Conservation (phyloP, 2,888 invertebrate species). For the Helleia helle region DNA sequence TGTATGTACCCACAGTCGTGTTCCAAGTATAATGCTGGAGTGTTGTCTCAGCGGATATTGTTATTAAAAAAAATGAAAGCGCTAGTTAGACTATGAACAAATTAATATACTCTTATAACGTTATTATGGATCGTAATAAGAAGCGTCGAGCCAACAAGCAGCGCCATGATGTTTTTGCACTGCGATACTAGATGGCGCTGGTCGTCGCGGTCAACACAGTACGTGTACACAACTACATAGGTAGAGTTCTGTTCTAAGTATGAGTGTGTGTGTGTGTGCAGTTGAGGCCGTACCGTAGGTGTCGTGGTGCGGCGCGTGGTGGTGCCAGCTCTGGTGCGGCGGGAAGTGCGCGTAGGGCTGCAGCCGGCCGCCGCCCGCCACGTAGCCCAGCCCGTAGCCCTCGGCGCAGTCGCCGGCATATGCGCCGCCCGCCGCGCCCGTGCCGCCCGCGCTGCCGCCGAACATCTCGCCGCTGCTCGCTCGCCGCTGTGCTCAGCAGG, state of each 20-base stretch:
- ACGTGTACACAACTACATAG: too few relatives aligned
- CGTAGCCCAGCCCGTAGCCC: conserved; percentile 55
- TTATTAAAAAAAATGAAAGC: too few relatives aligned
- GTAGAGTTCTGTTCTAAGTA: background rate
- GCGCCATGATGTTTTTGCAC: background rate
- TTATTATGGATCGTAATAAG: too few relatives aligned
- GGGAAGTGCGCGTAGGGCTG: conserved; percentile 66
- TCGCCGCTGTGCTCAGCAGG: background rate
- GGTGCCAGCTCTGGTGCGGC: conserved; percentile 65
- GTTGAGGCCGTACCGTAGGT: conserved; percentile 39
- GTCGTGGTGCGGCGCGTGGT: conserved; percentile 55
- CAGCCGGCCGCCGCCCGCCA: conserved; percentile 44
- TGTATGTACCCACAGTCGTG: too few relatives aligned
- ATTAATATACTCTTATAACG: too few relatives aligned
- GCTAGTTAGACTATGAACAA: too few relatives aligned
- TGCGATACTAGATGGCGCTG: background rate
- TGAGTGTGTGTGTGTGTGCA: background rate
- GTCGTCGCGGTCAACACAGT: conserved; percentile 7
- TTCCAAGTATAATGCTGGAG: too few relatives aligned
- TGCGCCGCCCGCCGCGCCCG: conserved; percentile 36
- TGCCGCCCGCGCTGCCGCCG: conserved; percentile 16
- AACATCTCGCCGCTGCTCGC: conserved; percentile 20
- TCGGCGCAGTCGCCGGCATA: conserved; percentile 40
- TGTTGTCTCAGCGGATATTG: too few relatives aligned
- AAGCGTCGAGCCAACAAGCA: too few relatives aligned